A percentile compares a stretch with the other conserved stretches of the same genome.
These are phyloP conservation scores for Agrypnia vestita DNA, from an alignment of 1,140 invertebrate species.

Conservation along the genomic window DNA sequence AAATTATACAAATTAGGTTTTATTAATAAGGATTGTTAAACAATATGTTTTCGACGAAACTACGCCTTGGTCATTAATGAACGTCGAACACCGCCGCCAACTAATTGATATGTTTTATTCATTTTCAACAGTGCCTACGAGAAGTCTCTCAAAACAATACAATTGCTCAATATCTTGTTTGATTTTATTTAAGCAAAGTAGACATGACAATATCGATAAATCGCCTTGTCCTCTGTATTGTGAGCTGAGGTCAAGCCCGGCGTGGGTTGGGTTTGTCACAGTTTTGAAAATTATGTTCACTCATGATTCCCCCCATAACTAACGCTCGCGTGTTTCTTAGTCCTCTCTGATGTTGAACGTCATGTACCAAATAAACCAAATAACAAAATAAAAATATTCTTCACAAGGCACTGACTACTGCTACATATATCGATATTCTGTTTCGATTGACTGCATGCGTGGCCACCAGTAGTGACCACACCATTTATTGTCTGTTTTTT, in stretches of 20 bases:
- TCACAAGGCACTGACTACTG: background rate
- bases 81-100: background rate
- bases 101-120: conserved; percentile 32
- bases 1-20: conserved; percentile 18
- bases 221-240: conserved; percentile 29
- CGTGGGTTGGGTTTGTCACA: conserved; percentile 29
- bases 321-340: conserved; percentile 9
- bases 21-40: conserved; percentile 26
- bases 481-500: too few relatives aligned
- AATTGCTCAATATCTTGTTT: conserved; percentile 34
- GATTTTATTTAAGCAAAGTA: conserved; percentile 27
- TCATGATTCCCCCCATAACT: background rate
- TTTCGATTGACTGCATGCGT: too few relatives aligned
- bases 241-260: conserved; percentile 1
- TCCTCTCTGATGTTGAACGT: conserved; percentile 5
- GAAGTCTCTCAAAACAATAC: background rate
- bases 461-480: too few relatives aligned
- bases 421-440: background rate
- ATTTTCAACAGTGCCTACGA: background rate
- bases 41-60: background rate
- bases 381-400: background rate
- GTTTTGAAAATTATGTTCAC: conserved; percentile 21
- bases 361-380: conserved; percentile 18
- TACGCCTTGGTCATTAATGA: conserved; percentile 16
- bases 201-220: conserved; percentile 35